Percentiles rank a stretch among this genome's conserved stretches.
phyloP scores from a whole-genome alignment of 2,797 vertebrate species.

The Miichthys miiuy region DNA sequence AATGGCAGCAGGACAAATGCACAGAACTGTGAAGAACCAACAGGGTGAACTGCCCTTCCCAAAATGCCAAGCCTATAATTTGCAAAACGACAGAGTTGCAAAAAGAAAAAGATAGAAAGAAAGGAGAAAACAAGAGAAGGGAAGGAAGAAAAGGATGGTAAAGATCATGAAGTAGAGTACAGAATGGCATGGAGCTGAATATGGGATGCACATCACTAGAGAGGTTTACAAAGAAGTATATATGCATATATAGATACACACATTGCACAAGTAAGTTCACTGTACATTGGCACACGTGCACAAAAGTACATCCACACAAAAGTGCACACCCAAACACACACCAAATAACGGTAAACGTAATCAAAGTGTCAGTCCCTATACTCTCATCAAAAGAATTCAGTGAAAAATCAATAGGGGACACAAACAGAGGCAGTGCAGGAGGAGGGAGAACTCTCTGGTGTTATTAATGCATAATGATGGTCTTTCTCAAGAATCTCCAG shows the following conservation, averaged over 20 bases:
- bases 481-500: constrained; percentile 66
- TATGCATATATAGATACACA: not conserved
- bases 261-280: not conserved
- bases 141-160: not conserved
- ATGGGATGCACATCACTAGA: not conserved
- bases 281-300: not conserved
- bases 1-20: constrained; percentile 71
- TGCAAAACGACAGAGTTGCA: constrained; percentile 59
- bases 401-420: constrained; percentile 73
- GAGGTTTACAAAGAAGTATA: not conserved
- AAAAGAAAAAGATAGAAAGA: not conserved
- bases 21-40: constrained; percentile 77
- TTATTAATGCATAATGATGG: constrained; percentile 75
- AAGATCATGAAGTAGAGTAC: not conserved
- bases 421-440: constrained; percentile 66
- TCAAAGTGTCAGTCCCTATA: constrained; percentile 69
- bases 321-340: constrained; percentile 28
- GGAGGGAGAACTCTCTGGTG: constrained; percentile 52
- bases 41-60: constrained; percentile 62
- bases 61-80: constrained; percentile 76
- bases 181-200: not conserved
- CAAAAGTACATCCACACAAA: not conserved
- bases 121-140: not conserved
- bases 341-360: constrained; percentile 51
- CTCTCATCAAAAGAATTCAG: constrained; percentile 73